Conservation (phyloP, 2,113 vertebrate genomes). For the Hippocampus zosterae region DNA sequence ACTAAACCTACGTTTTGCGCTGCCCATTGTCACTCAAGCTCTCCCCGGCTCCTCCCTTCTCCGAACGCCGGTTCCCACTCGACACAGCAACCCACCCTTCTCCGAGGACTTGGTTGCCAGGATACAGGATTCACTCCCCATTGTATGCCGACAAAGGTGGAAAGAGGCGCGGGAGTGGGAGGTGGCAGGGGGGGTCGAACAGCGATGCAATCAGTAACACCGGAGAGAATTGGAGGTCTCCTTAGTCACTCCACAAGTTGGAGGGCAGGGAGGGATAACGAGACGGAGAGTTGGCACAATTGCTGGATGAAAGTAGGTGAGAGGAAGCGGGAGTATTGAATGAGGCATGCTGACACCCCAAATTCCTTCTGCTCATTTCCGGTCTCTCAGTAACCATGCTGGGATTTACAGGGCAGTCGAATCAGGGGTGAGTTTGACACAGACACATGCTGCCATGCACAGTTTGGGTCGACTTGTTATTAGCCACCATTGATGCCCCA, state of each 20-base stretch:
- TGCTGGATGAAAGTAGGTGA: slow-evolving; percentile 11
- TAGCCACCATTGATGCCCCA: slow-evolving; percentile 19
- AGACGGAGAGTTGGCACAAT: background rate
- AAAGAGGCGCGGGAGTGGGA: too few relatives aligned
- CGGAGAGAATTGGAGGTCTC: slow-evolving; percentile 48
- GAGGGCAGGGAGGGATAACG: slow-evolving; percentile 11
- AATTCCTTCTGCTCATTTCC: slow-evolving; percentile 51
- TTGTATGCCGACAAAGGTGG: slow-evolving; percentile 70
- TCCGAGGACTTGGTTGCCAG: slow-evolving; percentile 73
- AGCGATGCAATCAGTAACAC: slow-evolving; percentile 59
- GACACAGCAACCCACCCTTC: slow-evolving; percentile 62
- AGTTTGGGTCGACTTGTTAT: slow-evolving; percentile 56
- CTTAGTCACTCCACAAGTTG: slow-evolving; percentile 38
- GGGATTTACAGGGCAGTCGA: slow-evolving; percentile 37
- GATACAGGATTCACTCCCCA: slow-evolving; percentile 73
- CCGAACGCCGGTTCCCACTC: slow-evolving; percentile 49
- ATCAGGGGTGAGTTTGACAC: slow-evolving; percentile 4
- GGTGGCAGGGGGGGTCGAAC: slow-evolving; percentile 4
- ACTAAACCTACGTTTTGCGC: slow-evolving; percentile 24
- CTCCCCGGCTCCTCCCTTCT: slow-evolving; percentile 16
- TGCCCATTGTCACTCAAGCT: slow-evolving; percentile 12
- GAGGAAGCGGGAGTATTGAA: slow-evolving; percentile 29
- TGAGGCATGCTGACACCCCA: slow-evolving; percentile 40
- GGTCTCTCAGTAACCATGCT: slow-evolving; percentile 44
- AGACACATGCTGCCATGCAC: slow-evolving; percentile 26